These are phyloP conservation scores for Oophaga pumilio DNA, from an alignment of 2,113 vertebrate species.

Conservation along the genomic window DNA sequence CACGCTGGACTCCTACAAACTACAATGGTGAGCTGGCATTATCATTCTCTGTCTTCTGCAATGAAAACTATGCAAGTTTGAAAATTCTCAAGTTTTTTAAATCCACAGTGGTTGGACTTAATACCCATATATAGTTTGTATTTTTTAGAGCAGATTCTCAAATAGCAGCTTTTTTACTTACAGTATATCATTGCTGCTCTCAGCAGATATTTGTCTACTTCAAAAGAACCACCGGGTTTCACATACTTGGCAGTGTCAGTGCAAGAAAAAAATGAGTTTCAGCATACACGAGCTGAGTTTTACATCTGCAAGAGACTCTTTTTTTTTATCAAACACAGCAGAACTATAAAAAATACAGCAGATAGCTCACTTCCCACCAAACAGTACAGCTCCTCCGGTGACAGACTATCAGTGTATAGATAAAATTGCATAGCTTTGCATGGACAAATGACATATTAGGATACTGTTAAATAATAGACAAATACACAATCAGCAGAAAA, in stretches of 20 bases:
- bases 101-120: not conserved
- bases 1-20: no score
- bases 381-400: not conserved
- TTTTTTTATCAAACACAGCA: slow-evolving; percentile 28
- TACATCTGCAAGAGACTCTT: slow-evolving; percentile 26
- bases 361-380: not conserved
- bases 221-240: slow-evolving; percentile 43
- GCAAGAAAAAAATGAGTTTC: slow-evolving; percentile 43
- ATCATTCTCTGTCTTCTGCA: no score
- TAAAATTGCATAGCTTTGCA: not conserved
- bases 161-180: slow-evolving; percentile 14
- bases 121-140: not conserved
- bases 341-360: slow-evolving; percentile 10
- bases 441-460: not conserved
- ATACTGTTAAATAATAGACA: not conserved
- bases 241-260: slow-evolving; percentile 31
- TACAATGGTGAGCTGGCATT: no score
- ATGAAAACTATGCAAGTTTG: not conserved
- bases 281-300: slow-evolving; percentile 25
- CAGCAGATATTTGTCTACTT: slow-evolving; percentile 47
- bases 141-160: slow-evolving; percentile 20
- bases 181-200: slow-evolving; percentile 26
- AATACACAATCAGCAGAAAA: not conserved
- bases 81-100: not conserved
- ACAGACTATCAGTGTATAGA: no score